phyloP scores from a whole-genome alignment of 1,140 invertebrate species.

The Platyura marginata region DNA sequence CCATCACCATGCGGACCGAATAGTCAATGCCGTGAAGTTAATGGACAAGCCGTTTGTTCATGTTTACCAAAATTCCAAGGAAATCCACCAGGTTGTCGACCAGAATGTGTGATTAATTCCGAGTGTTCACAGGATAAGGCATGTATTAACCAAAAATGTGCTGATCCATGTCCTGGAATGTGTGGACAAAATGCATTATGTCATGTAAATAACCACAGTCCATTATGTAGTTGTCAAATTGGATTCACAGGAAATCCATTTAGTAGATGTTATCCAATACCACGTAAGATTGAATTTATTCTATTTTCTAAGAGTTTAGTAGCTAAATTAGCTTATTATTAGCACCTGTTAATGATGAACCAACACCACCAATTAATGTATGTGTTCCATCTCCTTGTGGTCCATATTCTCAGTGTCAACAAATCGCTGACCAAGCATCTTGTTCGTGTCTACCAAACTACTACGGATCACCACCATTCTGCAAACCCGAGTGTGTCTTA shows the following conservation, averaged over 20 bases:
- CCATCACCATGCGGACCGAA: too few species aligned
- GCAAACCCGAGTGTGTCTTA: slow-evolving; percentile 53
- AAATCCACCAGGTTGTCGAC: slow-evolving; percentile 51
- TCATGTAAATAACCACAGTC: slow-evolving; percentile 53
- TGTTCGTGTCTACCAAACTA: slow-evolving; percentile 47
- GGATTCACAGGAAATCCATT: slow-evolving; percentile 59
- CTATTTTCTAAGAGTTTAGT: slow-evolving; percentile 6
- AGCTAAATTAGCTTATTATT: too few species aligned
- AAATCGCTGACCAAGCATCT: slow-evolving; percentile 36
- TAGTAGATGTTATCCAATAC: slow-evolving; percentile 16
- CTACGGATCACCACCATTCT: slow-evolving; percentile 47
- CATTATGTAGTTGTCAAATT: slow-evolving; percentile 54
- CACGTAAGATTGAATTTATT: slow-evolving; percentile 26
- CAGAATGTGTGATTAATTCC: slow-evolving; percentile 53
- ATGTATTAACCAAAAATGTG: slow-evolving; percentile 65
- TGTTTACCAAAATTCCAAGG: slow-evolving; percentile 54
- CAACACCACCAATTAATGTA: slow-evolving; percentile 34
- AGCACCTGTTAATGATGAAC: not conserved
- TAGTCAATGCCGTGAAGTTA: too few species aligned
- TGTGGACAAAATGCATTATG: slow-evolving; percentile 63
- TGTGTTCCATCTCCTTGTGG: slow-evolving; percentile 59
- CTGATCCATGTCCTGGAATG: slow-evolving; percentile 55
- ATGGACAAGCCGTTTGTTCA: slow-evolving; percentile 47
- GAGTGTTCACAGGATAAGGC: slow-evolving; percentile 55
- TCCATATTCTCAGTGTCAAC: slow-evolving; percentile 43